Evolutionary conservation across 2,113 vertebrate genomes (phyloP), one percentile per base, ranked within the genome.

Genomic region (Ctenodactylus gundi): DNA sequence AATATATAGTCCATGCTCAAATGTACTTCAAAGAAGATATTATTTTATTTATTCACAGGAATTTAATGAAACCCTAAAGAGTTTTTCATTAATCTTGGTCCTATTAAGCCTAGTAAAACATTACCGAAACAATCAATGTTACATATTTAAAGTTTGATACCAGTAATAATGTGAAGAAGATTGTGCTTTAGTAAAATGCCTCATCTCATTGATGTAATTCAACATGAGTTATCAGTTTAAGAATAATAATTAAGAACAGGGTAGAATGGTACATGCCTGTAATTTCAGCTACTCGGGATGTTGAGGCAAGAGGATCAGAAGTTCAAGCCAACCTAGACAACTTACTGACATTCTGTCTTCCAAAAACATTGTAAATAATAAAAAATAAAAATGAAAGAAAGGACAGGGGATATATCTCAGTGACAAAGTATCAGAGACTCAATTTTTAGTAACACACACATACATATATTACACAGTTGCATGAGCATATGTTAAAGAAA

Each of bases 121-220:
- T 85, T 93, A 15, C 29, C 65, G 82, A 89, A 8, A 11, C 0
- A 80, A 91, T 25, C 2, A 58, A 1, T 85, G 1, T 82, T 34
- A 53, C 31, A 93, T 87, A 85, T 76, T 82, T 73, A 68, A 53
- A 18, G 81, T 77, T 75, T 58, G 68, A 36, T 58, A 51, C 20
- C 39, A 51, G 75, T 78, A 85, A 53, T 84, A 86, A 8, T 89
- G 76, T 67, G 41, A 97, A 91, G 34, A 96, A 21, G 46, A 85
- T 88, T 67, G 46, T 91, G 72, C 2, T n/a, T 6, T 60, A 39
- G 29, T 25, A 39, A 20, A 88, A 76, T 94, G 83, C 34, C 27
- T 64, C 65, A 78, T 15, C 6, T 20, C n/a, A 53, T 21, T 31
- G 15, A 96, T 12, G 60, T 18, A 89, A 67, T 60, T 67, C 39